A percentile compares a stretch with the other conserved stretches of the same genome.
phyloP scores from a whole-genome alignment of 2,113 vertebrate genomes.

The Myanophis thanlyinensis region DNA sequence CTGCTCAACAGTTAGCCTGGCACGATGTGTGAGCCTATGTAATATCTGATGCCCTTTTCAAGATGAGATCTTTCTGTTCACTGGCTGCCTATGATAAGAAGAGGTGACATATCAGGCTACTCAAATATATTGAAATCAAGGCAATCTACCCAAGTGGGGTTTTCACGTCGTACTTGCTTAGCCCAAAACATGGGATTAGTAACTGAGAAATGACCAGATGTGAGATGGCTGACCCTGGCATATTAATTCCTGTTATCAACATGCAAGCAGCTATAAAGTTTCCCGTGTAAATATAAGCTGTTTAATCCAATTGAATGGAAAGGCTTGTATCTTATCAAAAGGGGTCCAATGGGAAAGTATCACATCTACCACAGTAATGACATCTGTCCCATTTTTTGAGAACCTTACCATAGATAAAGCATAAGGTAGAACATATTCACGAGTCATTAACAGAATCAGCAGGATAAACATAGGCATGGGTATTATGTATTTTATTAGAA shows the following conservation, averaged over 20 bases:
- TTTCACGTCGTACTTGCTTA: neutral
- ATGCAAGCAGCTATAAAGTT: neutral
- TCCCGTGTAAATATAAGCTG: neutral
- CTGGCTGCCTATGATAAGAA: neutral
- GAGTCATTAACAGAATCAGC: neutral
- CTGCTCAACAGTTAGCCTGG: neutral
- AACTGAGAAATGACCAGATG: neutral
- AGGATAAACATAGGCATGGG: neutral
- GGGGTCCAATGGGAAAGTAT: neutral
- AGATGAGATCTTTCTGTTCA: neutral
- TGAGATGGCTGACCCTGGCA: neutral
- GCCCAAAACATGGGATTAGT: neutral
- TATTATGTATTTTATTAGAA: constrained; percentile 22
- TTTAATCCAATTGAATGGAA: neutral
- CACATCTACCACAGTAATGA: neutral
- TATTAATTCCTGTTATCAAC: neutral
- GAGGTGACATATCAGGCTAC: neutral
- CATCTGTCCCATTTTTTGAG: neutral
- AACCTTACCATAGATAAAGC: neutral
- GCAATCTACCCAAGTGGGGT: neutral
- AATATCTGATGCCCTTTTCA: neutral
- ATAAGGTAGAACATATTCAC: neutral
- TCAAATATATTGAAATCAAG: neutral
- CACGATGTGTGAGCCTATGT: neutral
- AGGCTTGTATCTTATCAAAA: neutral